Base-by-base conservation (phyloP, 1,140 invertebrate species). In the Dinothrombium tinctorium region DNA sequence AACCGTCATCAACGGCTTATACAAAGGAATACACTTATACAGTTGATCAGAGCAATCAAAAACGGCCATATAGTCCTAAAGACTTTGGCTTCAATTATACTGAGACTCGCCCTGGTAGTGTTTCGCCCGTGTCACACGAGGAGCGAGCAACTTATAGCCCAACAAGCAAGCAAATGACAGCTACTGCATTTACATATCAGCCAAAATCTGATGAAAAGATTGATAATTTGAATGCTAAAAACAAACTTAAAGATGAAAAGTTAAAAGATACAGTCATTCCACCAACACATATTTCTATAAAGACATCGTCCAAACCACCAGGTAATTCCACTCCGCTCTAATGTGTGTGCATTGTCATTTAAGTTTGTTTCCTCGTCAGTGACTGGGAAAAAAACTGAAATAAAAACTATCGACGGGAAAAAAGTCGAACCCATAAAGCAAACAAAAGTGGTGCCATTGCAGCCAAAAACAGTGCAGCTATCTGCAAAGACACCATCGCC, bases 121-220 rank as follows among this genome's bases (percentile, higher is more conserved):
- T 9, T 17, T 33, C 33, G 11, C 12, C 33, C 9, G 33, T 19
- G 11, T 23, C 20, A 35, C 33, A 35, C 7, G n/a, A 35, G 3
- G 9, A 35, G 14, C 33, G 11, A 35, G 17, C 20, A n/a, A 29
- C 12, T 19, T 19, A 35, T 14, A 9, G n/a, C n/a, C 7, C 21
- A 22, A 2, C 2, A 14, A 22, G 17, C 17, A 22, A 19, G n/a
- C 9, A 11, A 37, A 37, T 3, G 15, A 52, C 47, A 28, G 50
- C 46, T 28, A 28, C 48, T 17, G 49, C 50, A 19, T 52, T 52
- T 39, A 52, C 50, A 17, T 52, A 52, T 38, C 33, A 25, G 12
- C 50, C 50, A 12, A 28, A 33, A 17, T 12, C 33, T n/a, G 20
- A 12, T n/a, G n/a, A n/a, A n/a, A n/a, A n/a, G n/a, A n/a, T n/a